Evolutionary conservation across 2,888 invertebrate species (phyloP).

Genomic region (Eupeodes luniger): DNA sequence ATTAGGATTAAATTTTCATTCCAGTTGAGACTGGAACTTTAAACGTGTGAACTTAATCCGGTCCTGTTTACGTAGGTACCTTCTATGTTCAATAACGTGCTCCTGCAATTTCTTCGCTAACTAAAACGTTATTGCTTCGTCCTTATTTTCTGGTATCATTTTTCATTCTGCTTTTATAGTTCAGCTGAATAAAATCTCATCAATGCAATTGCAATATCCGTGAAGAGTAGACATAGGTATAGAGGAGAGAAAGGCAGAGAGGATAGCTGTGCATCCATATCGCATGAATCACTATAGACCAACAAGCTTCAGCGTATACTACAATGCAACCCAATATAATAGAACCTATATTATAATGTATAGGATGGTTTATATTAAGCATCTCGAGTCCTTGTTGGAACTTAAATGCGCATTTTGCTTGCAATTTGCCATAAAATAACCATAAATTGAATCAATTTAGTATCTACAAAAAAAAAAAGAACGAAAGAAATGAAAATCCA

Average conservation of each 20-base stretch:
- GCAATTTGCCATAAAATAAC: constrained; percentile 82
- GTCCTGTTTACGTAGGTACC: neutral
- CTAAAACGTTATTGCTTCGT: constrained; percentile 62
- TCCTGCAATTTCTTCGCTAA: constrained; percentile 59
- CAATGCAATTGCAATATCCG: constrained; percentile 63
- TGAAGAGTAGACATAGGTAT: constrained; percentile 6
- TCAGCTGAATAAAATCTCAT: constrained; percentile 70
- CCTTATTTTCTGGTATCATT: constrained; percentile 54
- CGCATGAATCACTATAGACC: constrained; percentile 54
- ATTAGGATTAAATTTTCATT: neutral
- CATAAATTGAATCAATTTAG: constrained; percentile 83
- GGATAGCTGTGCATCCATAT: constrained; percentile 14
- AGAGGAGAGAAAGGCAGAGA: neutral
- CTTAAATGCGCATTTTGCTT: constrained; percentile 78
- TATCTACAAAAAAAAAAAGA: constrained; percentile 16
- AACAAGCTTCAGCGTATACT: neutral
- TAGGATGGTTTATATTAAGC: constrained; percentile 19
- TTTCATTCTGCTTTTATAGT: constrained; percentile 68
- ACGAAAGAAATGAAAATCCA: constrained; percentile 40
- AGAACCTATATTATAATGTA: constrained; percentile 3
- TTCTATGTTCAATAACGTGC: constrained; percentile 43
- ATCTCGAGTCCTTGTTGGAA: constrained; percentile 59
- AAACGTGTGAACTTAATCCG: neutral
- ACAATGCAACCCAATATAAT: constrained; percentile 19
- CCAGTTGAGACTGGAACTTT: neutral